Evolutionary conservation across 2,797 vertebrate species (phyloP).

Genomic region (Gallirallus australis): DNA sequence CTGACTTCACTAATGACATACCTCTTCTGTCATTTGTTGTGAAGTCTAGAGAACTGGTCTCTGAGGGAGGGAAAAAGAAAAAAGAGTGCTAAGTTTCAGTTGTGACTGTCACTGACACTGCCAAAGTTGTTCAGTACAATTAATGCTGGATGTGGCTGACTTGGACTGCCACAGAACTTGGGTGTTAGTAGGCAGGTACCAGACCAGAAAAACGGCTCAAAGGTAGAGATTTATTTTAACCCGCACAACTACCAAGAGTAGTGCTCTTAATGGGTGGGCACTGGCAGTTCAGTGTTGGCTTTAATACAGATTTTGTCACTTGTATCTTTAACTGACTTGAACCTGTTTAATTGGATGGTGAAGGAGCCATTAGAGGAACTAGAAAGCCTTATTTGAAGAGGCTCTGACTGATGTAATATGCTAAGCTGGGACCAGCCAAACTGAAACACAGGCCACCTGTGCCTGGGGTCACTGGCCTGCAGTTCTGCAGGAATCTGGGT

Average conservation of each 20-base stretch:
- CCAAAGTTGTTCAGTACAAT: background rate
- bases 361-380: background rate
- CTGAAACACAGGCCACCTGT: background rate
- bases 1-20: background rate
- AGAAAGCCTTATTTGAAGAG: background rate
- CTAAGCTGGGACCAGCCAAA: background rate
- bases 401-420: background rate
- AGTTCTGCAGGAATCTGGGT: background rate
- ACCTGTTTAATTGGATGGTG: background rate
- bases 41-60: background rate
- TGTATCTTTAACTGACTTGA: background rate
- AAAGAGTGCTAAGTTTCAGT: background rate
- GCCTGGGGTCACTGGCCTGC: background rate
- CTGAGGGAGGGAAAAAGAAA: background rate
- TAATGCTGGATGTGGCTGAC: accelerated
- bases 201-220: background rate
- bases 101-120: background rate
- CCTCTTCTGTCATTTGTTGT: background rate
- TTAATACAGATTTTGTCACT: background rate
- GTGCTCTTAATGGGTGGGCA: background rate
- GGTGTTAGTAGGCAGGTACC: background rate
- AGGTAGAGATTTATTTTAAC: background rate
- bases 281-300: background rate
- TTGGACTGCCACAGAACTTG: background rate
- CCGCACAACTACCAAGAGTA: background rate